Evolutionary conservation across 2,797 vertebrate genomes (phyloP), one percentile per base, ranked within the genome.

Genomic region (Cephalopachus bancanus): DNA sequence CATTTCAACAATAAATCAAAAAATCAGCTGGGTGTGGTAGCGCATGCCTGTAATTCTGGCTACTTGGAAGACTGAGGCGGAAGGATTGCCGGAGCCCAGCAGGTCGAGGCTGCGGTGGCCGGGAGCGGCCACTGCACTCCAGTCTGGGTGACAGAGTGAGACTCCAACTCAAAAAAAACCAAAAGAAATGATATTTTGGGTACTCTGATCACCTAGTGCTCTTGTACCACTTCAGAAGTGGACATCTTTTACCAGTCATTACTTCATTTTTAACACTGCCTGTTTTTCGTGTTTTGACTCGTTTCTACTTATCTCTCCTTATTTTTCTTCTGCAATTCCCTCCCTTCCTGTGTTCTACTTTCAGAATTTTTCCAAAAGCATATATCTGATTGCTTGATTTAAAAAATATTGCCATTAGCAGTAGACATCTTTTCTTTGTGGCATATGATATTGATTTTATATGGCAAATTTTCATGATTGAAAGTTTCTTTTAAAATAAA

Each of bases 401-500:
- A 1, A 55, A 65, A 69, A 19, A 53, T 91, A 74, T 79, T 87
- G 19, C 49, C 9, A 7, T 64, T 49, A 84, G 20, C 22, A 53
- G 30, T 76, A 93, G 24, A 55, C 16, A 44, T 26, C 15, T 79
- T 86, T 5, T 53, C 51, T 67, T 92, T 83, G 51, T 76, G 55
- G 30, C 37, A 57, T 65, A 85, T 74, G 33, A 65, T 81, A 49
- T 1, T 71, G 55, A 65, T 93, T 80, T 93, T n/a, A 7, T 22
- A 2, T 57, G 9, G 24, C 57, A 30, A 10, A 62, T 49, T 62
- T 69, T 57, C 57, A 24, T 88, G 17, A 88, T 49, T 49, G n/a
- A 60, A 91, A 71, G 16, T 93, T 89, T 81, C 65, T 75, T 86
- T 65, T 90, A 51, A 95, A 88, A 78, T 83, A 89, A 75, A 53